Conservation (phyloP, 2,888 invertebrate genomes). For the Cataglyphis altisquamis region DNA sequence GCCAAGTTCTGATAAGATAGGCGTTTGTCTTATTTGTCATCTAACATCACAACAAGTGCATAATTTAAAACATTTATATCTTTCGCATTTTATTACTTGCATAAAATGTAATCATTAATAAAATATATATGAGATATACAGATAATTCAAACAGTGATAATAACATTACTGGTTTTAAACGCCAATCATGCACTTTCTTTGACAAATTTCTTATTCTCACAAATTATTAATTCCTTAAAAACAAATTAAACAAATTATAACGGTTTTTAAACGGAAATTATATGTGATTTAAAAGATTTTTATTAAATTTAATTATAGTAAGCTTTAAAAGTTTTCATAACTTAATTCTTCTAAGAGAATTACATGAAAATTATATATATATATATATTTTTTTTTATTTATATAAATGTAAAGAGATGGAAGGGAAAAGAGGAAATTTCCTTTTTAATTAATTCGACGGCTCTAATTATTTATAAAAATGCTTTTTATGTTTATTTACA, state of each 20-base stretch:
- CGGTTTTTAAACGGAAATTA: not conserved
- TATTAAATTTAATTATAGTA: not conserved
- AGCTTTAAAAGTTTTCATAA: not conserved
- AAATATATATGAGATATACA: not conserved
- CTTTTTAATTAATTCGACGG: conserved; percentile 24
- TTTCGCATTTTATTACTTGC: not conserved
- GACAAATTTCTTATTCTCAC: not conserved
- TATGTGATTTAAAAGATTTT: not conserved
- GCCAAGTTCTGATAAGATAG: conserved; percentile 29
- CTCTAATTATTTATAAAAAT: conserved; percentile 81
- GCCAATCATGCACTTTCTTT: not conserved
- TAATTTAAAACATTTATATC: not conserved
- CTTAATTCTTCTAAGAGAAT: not conserved
- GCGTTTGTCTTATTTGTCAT: not conserved
- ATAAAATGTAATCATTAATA: not conserved
- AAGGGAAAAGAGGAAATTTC: not conserved
- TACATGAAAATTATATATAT: conserved; percentile 68
- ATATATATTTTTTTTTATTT: conserved; percentile 62
- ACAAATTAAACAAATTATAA: not conserved
- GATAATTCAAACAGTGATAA: not conserved
- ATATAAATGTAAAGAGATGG: conserved; percentile 70
- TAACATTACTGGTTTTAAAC: not conserved
- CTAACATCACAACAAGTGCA: not conserved
- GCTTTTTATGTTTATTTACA: conserved; percentile 84
- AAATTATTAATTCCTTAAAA: not conserved